These are phyloP conservation scores for Anthonomus grandis DNA, from an alignment of 1,140 invertebrate species.

Conservation along the genomic window DNA sequence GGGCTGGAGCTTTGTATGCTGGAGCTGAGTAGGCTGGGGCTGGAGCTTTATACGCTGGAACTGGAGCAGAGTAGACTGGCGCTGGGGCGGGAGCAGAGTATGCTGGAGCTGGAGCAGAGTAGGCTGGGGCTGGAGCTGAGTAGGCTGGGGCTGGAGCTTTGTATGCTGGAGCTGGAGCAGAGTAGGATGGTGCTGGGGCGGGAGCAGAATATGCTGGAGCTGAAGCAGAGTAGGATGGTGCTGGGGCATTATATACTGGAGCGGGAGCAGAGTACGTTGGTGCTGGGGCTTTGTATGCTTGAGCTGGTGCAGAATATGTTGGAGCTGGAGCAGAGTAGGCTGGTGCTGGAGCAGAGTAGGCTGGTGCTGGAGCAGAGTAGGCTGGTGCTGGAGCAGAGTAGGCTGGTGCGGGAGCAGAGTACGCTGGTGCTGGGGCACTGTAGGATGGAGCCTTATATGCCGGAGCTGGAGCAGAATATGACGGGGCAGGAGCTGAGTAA, in stretches of 20 bases:
- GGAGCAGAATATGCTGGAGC: slow-evolving; percentile 23
- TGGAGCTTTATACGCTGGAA: slow-evolving; percentile 18
- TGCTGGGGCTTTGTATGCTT: slow-evolving; percentile 24
- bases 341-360: slow-evolving; percentile 21
- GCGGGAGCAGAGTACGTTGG: slow-evolving; percentile 20
- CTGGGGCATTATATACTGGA: slow-evolving; percentile 18
- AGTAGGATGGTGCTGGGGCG: slow-evolving; percentile 20
- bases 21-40: slow-evolving; percentile 18
- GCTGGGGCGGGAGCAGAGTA: slow-evolving; percentile 15
- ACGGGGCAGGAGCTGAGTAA: background rate
- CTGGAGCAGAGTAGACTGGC: slow-evolving; percentile 17
- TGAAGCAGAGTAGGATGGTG: slow-evolving; percentile 24
- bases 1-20: slow-evolving; percentile 19
- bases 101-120: slow-evolving; percentile 15
- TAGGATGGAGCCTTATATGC: slow-evolving; percentile 20
- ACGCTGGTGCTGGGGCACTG: slow-evolving; percentile 6
- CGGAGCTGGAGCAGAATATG: slow-evolving; percentile 6
- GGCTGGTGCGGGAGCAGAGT: background rate
- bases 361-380: slow-evolving; percentile 24
- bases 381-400: background rate
- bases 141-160: slow-evolving; percentile 19
- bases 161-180: slow-evolving; percentile 22
- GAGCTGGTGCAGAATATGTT: slow-evolving; percentile 17
- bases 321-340: slow-evolving; percentile 6
- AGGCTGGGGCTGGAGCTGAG: slow-evolving; percentile 12